phyloP scores from a whole-genome alignment of 2,113 vertebrate species.

The Galemys pyrenaicus region DNA sequence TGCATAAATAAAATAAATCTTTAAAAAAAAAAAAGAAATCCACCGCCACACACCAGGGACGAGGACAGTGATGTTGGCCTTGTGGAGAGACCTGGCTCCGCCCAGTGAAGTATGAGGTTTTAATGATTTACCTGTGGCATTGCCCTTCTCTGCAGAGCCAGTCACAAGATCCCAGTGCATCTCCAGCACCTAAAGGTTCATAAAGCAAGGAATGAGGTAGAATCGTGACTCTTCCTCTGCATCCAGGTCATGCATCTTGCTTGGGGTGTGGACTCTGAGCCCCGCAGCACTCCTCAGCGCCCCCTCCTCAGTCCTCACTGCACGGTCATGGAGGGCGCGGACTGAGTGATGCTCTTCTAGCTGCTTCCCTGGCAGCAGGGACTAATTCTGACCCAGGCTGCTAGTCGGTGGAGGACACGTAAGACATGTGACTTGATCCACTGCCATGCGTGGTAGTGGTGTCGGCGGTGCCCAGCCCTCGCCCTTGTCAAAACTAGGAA shows the following conservation, averaged over 20 bases:
- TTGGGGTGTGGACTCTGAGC: accelerated
- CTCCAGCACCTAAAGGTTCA: not conserved
- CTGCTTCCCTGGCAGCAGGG: not conserved
- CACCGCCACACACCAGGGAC: not conserved
- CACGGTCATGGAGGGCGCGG: too few species aligned
- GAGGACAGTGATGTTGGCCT: not conserved
- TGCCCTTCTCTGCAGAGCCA: not conserved
- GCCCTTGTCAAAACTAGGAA: not conserved
- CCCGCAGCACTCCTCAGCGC: not conserved
- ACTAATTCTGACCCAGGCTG: not conserved
- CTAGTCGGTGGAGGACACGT: not conserved
- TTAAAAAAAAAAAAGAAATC: too few species aligned
- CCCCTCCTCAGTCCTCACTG: not conserved
- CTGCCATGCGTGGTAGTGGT: too few species aligned
- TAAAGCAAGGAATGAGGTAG: too few species aligned
- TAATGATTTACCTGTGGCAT: accelerated
- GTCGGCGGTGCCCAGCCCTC: not conserved
- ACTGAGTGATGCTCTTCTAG: not conserved
- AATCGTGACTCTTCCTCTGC: not conserved
- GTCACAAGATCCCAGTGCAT: not conserved
- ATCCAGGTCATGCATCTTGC: not conserved
- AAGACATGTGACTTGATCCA: not conserved
- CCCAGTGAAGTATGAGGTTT: not conserved
- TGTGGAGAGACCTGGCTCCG: not conserved
- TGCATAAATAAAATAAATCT: too few species aligned